Conservation (phyloP, 2,797 vertebrate genomes). For the Characodon lateralis region DNA sequence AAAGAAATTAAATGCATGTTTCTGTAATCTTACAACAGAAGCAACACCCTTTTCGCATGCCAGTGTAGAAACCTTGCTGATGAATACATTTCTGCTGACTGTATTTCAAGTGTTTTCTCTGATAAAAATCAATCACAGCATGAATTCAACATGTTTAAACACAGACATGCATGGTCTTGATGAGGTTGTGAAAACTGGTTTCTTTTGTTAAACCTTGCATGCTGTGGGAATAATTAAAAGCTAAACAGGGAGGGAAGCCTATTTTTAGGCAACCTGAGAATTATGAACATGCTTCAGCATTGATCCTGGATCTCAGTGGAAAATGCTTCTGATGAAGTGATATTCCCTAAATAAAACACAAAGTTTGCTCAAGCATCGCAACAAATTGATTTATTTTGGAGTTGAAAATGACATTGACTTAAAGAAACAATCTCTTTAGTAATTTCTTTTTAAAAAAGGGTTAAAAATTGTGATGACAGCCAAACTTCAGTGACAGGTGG, state of each 20-base stretch:
- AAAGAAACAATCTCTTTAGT: not conserved
- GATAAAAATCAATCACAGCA: conserved; percentile 10
- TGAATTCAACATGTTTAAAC: not conserved
- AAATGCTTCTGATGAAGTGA: not conserved
- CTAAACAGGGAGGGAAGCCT: too few species aligned
- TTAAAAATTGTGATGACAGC: conserved; percentile 23
- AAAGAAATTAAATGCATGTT: not conserved
- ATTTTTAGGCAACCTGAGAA: not conserved
- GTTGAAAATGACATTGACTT: not conserved
- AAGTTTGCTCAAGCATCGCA: not conserved
- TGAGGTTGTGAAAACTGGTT: not conserved
- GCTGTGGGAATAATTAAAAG: not conserved
- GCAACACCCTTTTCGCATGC: not conserved
- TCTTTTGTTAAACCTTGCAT: not conserved
- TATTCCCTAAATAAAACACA: not conserved
- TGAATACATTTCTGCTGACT: not conserved
- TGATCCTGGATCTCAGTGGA: not conserved
- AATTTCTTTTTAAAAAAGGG: not conserved
- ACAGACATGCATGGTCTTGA: not conserved
- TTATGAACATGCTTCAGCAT: not conserved
- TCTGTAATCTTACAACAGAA: not conserved
- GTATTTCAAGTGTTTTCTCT: conserved; percentile 1
- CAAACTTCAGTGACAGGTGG: conserved; percentile 1
- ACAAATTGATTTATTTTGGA: not conserved
- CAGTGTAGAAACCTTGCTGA: not conserved